Evolutionary conservation across 2,797 vertebrate species (phyloP).

Genomic region (Balearica regulorum): DNA sequence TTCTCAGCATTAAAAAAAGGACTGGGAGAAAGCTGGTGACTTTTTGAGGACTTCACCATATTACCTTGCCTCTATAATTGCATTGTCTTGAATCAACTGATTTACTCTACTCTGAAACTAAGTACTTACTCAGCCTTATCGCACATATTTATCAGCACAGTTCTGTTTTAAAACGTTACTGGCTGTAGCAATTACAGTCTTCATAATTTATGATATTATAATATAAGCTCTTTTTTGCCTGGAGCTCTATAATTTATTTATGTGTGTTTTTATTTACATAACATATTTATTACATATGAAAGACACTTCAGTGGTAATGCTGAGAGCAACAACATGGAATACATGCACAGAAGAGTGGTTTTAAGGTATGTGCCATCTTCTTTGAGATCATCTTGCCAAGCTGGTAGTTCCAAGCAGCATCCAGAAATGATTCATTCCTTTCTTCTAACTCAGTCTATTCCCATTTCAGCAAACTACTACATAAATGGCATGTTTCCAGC

Average conservation of each 20-base stretch:
- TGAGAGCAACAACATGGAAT: not conserved
- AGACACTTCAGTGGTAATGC: not conserved
- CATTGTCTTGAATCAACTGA: not conserved
- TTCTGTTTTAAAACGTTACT: constrained; percentile 36
- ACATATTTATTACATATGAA: constrained; percentile 10
- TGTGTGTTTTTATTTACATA: constrained; percentile 42
- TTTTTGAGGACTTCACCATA: not conserved
- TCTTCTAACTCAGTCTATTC: not conserved
- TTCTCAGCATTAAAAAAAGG: not conserved
- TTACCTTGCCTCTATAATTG: not conserved
- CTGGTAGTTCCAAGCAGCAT: not conserved
- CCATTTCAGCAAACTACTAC: not conserved
- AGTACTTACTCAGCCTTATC: not conserved
- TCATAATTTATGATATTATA: constrained; percentile 42
- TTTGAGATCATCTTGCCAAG: not conserved
- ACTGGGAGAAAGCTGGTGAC: not conserved
- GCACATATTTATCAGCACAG: not conserved
- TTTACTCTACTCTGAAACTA: constrained; percentile 17
- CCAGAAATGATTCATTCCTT: not conserved
- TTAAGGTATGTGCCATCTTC: not conserved
- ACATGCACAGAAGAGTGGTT: not conserved
- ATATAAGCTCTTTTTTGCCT: constrained; percentile 8
- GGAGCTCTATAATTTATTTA: constrained; percentile 30
- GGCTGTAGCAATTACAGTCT: constrained; percentile 16
- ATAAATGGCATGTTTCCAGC: not conserved